Base-by-base conservation (phyloP, 2,113 vertebrate genomes). In the Typhlomys cinereus region DNA sequence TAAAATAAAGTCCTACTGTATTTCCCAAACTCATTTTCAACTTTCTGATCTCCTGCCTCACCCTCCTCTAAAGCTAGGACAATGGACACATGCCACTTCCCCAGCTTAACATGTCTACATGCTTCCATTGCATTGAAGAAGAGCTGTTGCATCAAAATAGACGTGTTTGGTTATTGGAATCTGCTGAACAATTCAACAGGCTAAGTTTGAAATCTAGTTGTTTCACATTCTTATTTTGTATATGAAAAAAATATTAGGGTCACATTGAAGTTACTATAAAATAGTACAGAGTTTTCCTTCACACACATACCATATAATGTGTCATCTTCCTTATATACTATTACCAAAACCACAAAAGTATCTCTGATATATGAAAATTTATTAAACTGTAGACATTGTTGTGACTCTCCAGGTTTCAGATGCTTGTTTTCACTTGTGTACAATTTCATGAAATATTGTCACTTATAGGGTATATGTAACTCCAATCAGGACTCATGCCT, bases 61-160 rank as follows among this genome's bases (percentile, higher is more conserved):
- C 9, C 48, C 4, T 76, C 20, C 34, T 31, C 20, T n/a, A 20
- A 12, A 36, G 3, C 50, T 54, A 41, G 48, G 48, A 76, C 48
- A 12, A n/a, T 20, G 36, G 48, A 10, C 25, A 7, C 78, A 10
- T 34, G 36, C 18, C 50, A n/a, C 18, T 31, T 25, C 8, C 4
- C 15, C 20, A 31, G 7, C 29, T 76, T 36, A 1, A 21, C 7
- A 4, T 48, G 44, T 10, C n/a, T n/a, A 41, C 48, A 34, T 50
- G 36, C 48, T 82, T 87, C 66, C 23, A 57, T 54, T 88, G 74
- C 34, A 29, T 59, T 83, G 25, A 3, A 2, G 39, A 70, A 61
- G 41, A 39, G 27, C 31, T 0, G 0, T 4, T 52, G 62, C 20
- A n/a, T 36, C 15, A 25, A 12, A 3, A 10, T 20, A 62, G n/a